These are phyloP conservation scores for Corynorhinus townsendii DNA, from an alignment of 2,113 vertebrate species.

Conservation along the genomic window DNA sequence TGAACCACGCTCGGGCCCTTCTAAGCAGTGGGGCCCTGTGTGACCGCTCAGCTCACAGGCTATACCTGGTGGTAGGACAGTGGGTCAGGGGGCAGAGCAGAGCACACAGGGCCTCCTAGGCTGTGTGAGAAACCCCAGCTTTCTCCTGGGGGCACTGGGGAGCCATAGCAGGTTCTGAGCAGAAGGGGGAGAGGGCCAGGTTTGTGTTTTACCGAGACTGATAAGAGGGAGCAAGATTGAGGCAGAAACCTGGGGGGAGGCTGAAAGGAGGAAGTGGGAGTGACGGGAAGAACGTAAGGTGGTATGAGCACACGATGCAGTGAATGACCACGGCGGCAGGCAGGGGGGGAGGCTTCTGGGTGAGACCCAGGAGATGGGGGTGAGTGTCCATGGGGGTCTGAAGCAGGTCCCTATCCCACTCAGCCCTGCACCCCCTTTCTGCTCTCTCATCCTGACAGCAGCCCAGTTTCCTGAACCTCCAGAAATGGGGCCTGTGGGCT, in stretches of 20 bases:
- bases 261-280: too few relatives aligned
- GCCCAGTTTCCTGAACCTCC: not conserved
- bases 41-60: not conserved
- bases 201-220: not conserved
- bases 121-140: not conserved
- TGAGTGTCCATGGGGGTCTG: not conserved
- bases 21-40: not conserved
- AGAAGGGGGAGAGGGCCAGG: not conserved
- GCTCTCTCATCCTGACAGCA: not conserved
- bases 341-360: accelerated
- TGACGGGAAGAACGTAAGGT: too few relatives aligned
- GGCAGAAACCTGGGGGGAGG: not conserved
- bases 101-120: not conserved
- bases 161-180: not conserved
- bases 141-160: not conserved
- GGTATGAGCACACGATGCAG: not conserved
- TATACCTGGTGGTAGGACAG: accelerated
- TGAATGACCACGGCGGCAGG: not conserved
- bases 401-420: not conserved
- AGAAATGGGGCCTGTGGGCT: not conserved
- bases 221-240: not conserved
- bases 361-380: not conserved
- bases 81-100: not conserved
- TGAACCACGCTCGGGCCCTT: not conserved
- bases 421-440: not conserved